Conservation (phyloP, 2,888 invertebrate genomes). For the Allacma fusca region DNA sequence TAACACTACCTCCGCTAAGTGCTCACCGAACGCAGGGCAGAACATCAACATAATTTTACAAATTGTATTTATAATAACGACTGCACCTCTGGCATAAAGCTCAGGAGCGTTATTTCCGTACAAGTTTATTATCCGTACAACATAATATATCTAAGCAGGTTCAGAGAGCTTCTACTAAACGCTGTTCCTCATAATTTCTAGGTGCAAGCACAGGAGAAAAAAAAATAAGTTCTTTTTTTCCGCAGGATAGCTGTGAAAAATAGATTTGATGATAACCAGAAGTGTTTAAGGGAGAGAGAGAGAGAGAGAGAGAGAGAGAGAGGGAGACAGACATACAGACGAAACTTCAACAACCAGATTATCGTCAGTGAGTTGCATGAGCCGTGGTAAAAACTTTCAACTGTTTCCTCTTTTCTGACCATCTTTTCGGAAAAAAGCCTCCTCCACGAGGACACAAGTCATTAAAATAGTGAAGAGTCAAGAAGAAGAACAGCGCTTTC, state of each 20-base stretch:
- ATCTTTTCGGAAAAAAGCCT: slow-evolving; percentile 20
- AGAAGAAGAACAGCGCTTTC: slow-evolving; percentile 20
- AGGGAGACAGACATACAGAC: neutral
- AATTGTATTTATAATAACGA: neutral
- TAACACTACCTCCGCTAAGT: neutral
- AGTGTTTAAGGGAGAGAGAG: neutral
- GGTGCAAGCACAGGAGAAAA: neutral
- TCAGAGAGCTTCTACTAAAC: neutral
- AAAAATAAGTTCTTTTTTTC: neutral
- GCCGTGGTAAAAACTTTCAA: slow-evolving; percentile 29
- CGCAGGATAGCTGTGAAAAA: slow-evolving; percentile 7
- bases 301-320: slow-evolving; percentile 20
- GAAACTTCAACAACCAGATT: slow-evolving; percentile 14
- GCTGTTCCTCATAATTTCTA: neutral
- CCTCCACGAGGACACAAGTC: slow-evolving; percentile 18
- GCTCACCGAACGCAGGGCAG: neutral
- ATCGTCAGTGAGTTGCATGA: slow-evolving; percentile 12
- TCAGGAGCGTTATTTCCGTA: no score
- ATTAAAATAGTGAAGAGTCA: slow-evolving; percentile 18
- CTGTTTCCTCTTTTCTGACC: slow-evolving; percentile 21
- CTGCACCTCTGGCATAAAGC: no score
- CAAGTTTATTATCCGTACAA: neutral
- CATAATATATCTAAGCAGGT: neutral
- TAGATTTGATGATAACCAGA: slow-evolving; percentile 17
- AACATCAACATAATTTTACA: neutral